Percentiles rank a stretch among this genome's conserved stretches.
These are phyloP conservation scores for Tokudaia tokunoshimensis DNA, from an alignment of 2,797 vertebrate species.

Conservation along the genomic window DNA sequence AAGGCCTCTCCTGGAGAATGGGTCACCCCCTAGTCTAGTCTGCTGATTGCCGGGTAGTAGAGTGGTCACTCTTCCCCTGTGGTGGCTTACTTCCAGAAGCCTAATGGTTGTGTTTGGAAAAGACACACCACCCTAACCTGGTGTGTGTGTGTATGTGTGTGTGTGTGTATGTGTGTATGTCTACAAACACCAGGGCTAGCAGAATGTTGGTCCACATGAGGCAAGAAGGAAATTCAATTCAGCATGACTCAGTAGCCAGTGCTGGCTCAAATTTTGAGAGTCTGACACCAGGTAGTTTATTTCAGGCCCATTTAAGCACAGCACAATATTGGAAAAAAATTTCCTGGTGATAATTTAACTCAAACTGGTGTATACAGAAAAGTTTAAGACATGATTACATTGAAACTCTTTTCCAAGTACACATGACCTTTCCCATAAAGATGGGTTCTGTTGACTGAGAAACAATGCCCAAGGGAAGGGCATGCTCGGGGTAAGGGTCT, in stretches of 20 bases:
- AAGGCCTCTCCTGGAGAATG: background rate
- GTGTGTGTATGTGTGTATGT: background rate
- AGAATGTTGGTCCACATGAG: background rate
- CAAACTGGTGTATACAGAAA: background rate
- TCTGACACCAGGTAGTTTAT: background rate
- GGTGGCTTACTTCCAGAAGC: background rate
- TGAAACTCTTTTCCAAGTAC: background rate
- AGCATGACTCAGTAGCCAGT: background rate
- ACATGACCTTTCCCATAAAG: background rate
- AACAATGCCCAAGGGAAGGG: background rate
- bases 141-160: background rate
- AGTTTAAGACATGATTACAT: background rate
- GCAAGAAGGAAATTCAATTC: background rate
- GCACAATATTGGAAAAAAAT: background rate
- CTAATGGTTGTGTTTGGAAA: background rate
- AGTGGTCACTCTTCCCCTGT: too few species aligned
- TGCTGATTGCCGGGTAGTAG: background rate
- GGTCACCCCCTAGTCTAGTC: background rate
- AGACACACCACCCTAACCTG: background rate
- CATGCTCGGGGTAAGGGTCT: background rate
- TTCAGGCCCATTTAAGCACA: background rate
- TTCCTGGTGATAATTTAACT: background rate
- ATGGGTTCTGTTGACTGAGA: background rate
- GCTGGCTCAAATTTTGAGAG: background rate
- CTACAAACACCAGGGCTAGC: background rate